Conservation (phyloP, 1,140 invertebrate species). For the Brachionus angularis region DNA sequence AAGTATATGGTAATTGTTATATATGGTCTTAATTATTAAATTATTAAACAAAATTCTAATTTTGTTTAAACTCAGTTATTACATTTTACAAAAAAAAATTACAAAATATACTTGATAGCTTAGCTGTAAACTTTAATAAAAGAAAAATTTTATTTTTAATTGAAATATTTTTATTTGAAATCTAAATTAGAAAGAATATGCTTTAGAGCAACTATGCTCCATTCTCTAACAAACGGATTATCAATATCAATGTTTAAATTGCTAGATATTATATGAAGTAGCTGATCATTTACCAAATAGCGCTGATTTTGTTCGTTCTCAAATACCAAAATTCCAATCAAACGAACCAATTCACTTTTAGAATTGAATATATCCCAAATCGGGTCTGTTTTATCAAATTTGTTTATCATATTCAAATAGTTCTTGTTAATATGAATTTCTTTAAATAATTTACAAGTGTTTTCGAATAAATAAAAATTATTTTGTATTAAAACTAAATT, state of each 20-base stretch:
- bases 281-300: background rate
- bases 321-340: constrained; percentile 35
- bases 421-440: constrained; percentile 13
- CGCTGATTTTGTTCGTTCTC: constrained; percentile 32
- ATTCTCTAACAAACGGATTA: constrained; percentile 43
- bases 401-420: background rate
- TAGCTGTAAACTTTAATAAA: too few species aligned
- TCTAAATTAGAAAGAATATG: constrained; percentile 30
- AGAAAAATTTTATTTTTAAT: too few species aligned
- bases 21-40: too few species aligned
- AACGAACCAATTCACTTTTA: constrained; percentile 26
- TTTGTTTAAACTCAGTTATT: too few species aligned
- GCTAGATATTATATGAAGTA: constrained; percentile 16
- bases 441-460: constrained; percentile 11
- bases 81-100: too few species aligned
- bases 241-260: constrained; percentile 42
- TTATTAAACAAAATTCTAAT: too few species aligned
- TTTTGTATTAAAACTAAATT: background rate
- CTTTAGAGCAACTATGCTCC: constrained; percentile 33
- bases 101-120: too few species aligned
- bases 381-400: background rate
- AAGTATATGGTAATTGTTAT: too few species aligned
- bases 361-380: background rate
- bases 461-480: background rate
- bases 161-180: constrained; percentile 40